Evolutionary conservation across 2,797 vertebrate genomes (phyloP), one percentile per base, ranked within the genome.

Genomic region (Morelia viridis): DNA sequence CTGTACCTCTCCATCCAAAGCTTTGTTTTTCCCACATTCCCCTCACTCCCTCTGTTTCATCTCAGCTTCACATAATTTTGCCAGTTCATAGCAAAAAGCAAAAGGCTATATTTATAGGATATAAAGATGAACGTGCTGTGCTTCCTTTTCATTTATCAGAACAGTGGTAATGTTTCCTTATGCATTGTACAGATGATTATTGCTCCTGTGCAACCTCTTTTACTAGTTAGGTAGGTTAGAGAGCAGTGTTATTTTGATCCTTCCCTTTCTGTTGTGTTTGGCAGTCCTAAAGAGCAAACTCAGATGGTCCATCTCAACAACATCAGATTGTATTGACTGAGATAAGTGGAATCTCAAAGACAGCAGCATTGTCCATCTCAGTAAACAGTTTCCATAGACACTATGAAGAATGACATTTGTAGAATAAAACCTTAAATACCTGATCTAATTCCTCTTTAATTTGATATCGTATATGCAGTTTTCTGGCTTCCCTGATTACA

Each of bases 401-500:
- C 92, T 61, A 87, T 11, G 31, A 35, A 87, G 94, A n/a, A n/a
- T 80, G 90, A 95, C 95, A 93, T 91, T 50, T 71, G 87, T 91
- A 19, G 84, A 56, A 57, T 80, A 86, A 71, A 26, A 76, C 35
- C 86, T 10, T 1, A 12, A 83, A n/a, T 62, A 89, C 90, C 92
- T 93, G 0, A 0, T 10, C 15, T 91, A 84, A 86, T 91, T 91
- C 89, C 90, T 13, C 0, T 50, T 86, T 92, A 94, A 92, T 95
- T 95, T 92, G 89, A 60, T 28, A 24, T 17, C 11, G n/a, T 93
- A 86, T 91, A 76, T 26, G 26, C 24, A 26, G 53, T 17, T 89
- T 94, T 93, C 90, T 93, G 92, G 92, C 90, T 92, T 95, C 94
- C 84, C 90, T 91, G 90, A 90, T 92, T 90, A 71, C 92, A 90